Conservation (phyloP, 2,113 vertebrate species). For the Mormyrus lacerda region DNA sequence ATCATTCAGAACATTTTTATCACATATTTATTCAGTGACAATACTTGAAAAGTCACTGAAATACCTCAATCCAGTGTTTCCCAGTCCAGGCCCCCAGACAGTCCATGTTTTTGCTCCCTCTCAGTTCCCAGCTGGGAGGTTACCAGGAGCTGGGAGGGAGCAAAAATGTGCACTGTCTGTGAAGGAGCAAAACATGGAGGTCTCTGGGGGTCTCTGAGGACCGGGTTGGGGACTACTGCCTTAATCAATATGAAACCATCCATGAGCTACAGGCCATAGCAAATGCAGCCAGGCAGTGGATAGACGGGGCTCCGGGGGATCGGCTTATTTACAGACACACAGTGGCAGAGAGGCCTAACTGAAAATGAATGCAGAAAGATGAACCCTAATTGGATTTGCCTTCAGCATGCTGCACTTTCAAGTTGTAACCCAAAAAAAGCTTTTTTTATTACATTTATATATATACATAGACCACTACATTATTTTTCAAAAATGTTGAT, state of each 20-base stretch:
- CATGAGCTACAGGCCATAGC: neutral
- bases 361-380: neutral
- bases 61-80: neutral
- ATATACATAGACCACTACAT: neutral
- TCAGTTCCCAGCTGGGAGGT: too few relatives aligned
- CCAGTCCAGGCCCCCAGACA: neutral
- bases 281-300: neutral
- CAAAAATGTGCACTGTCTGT: neutral
- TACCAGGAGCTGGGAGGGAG: neutral
- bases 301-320: neutral
- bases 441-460: neutral
- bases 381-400: neutral
- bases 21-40: neutral
- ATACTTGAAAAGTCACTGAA: constrained; percentile 7
- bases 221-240: neutral
- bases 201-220: neutral
- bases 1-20: neutral
- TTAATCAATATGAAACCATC: neutral
- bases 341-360: neutral
- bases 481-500: neutral
- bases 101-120: neutral
- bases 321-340: neutral
- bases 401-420: neutral
- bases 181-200: neutral
- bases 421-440: neutral